phyloP scores from a whole-genome alignment of 1,140 invertebrate species.

The Steinernema feltiae region DNA sequence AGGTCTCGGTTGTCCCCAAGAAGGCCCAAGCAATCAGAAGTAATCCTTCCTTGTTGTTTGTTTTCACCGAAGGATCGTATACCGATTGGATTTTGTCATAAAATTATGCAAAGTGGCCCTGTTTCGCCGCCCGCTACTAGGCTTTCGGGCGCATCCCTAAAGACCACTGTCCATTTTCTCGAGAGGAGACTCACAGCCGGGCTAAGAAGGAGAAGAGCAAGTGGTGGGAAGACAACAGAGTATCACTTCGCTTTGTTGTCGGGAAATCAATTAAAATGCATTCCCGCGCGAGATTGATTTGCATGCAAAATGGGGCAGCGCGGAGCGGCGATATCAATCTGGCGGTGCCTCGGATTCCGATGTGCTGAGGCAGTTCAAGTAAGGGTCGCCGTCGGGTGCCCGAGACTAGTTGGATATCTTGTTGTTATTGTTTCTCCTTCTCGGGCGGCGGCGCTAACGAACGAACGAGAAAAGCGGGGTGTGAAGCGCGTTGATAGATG shows the following conservation, averaged over 20 bases:
- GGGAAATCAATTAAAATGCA: constrained; percentile 14
- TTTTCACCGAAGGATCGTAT: background rate
- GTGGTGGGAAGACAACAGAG: constrained; percentile 5
- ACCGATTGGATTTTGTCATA: background rate
- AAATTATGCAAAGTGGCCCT: constrained; percentile 12
- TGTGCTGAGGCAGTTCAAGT: background rate
- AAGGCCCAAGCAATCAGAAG: no score
- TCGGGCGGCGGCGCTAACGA: background rate
- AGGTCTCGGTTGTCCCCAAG: no score
- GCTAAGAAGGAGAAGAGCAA: background rate
- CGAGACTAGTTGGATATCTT: no score
- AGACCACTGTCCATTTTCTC: background rate
- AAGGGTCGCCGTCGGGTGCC: background rate
- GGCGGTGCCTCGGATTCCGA: background rate
- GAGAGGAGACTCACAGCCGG: background rate
- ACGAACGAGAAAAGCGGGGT: background rate
- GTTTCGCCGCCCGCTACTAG: background rate
- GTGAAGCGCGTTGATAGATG: background rate
- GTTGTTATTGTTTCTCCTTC: background rate
- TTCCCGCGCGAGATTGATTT: constrained; percentile 8
- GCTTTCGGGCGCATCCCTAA: background rate
- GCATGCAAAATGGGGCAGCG: background rate
- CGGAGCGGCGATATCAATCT: constrained; percentile 6
- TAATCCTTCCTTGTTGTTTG: background rate
- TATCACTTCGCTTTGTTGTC: constrained; percentile 15